Percentiles rank a stretch among this genome's conserved stretches.
Evolutionary conservation across 2,113 vertebrate species (phyloP).

Genomic region (Nothobranchius kuhntae): DNA sequence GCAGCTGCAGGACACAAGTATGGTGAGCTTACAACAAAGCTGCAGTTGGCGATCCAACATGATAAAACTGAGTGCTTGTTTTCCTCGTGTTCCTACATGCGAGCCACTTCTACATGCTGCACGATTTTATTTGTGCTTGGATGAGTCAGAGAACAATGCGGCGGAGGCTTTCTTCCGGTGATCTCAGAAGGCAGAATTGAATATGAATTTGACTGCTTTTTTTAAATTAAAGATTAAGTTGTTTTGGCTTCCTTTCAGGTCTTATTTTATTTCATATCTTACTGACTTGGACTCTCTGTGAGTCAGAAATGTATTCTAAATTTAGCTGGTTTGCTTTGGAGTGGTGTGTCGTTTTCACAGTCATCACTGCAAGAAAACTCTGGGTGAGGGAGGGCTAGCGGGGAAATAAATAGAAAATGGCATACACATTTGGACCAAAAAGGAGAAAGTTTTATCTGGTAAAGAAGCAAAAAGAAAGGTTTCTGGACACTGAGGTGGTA

Average conservation of each 20-base stretch:
- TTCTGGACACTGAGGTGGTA: no score
- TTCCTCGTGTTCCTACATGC: not conserved
- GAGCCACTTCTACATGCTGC: not conserved
- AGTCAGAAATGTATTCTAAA: not conserved
- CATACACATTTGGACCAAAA: no score
- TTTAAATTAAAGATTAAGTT: not conserved
- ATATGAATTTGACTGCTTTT: not conserved
- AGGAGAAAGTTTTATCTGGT: no score
- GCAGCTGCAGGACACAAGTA: not conserved
- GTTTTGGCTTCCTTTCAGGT: no score
- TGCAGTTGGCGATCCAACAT: not conserved
- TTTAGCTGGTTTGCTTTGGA: not conserved
- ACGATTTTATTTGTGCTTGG: not conserved
- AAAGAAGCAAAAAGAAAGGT: no score
- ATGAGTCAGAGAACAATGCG: slow-evolving; percentile 15
- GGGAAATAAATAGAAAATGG: not conserved
- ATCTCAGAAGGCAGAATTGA: not conserved
- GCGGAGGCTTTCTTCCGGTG: not conserved
- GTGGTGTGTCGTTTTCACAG: not conserved
- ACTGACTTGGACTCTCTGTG: not conserved
- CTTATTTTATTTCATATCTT: not conserved
- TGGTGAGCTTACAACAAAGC: not conserved
- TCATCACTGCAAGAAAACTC: not conserved
- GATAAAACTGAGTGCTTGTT: no score
- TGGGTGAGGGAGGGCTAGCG: not conserved